Percentiles rank a stretch among this genome's conserved stretches.
These are phyloP conservation scores for Melanotaenia trifasciata DNA, from an alignment of 2,797 vertebrate species.

Conservation along the genomic window DNA sequence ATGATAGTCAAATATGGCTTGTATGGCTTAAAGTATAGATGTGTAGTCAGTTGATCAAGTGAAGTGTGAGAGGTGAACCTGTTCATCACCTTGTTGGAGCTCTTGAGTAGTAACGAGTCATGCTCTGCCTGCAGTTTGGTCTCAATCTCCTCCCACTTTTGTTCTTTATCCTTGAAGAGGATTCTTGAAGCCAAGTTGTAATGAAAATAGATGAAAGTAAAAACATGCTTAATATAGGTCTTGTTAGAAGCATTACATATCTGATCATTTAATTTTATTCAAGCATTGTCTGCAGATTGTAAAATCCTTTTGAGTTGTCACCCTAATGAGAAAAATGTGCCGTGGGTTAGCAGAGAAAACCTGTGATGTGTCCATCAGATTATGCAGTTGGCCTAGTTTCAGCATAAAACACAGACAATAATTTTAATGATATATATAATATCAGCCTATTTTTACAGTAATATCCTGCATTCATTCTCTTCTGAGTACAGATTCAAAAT, in stretches of 20 bases:
- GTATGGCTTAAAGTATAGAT: not conserved
- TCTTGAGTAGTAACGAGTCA: conserved; percentile 93
- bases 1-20: not conserved
- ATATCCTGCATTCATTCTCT: not conserved
- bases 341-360: conserved; percentile 32
- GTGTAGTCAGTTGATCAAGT: not conserved
- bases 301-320: conserved; percentile 37
- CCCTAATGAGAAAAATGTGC: conserved; percentile 16
- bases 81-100: conserved; percentile 91
- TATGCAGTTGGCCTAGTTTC: conserved; percentile 32
- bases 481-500: not conserved
- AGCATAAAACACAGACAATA: conserved; percentile 22
- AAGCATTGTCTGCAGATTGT: conserved; percentile 12
- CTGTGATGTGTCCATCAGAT: conserved; percentile 60
- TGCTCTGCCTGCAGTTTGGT: conserved; percentile 91
- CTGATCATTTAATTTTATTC: conserved; percentile 16
- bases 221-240: conserved; percentile 24
- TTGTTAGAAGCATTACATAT: conserved; percentile 19
- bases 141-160: conserved; percentile 97
- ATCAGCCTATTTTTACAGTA: not conserved
- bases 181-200: conserved; percentile 82
- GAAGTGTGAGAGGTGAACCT: not conserved
- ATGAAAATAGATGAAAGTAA: conserved; percentile 55
- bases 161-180: conserved; percentile 96
- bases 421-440: not conserved